These are phyloP conservation scores for Romanogobio albipinnatus DNA, from an alignment of 2,113 vertebrate genomes.

Conservation along the genomic window DNA sequence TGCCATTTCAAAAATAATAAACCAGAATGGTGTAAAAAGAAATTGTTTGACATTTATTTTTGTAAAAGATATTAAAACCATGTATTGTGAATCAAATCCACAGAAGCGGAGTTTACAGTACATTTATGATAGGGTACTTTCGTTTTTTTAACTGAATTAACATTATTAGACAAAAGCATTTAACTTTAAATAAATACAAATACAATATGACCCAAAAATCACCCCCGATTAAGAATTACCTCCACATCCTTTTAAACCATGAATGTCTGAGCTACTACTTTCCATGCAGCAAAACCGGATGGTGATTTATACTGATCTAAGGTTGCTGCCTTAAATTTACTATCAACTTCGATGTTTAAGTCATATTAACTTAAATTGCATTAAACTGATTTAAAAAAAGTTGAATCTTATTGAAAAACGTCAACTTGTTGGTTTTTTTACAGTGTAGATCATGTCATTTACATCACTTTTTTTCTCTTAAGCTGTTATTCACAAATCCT, in stretches of 20 bases:
- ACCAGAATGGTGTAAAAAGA: slow-evolving; percentile 17
- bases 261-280: not conserved
- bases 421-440: too few species aligned
- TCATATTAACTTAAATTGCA: too few species aligned
- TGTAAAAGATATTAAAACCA: not conserved
- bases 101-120: not conserved
- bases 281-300: not conserved
- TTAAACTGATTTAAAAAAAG: too few species aligned
- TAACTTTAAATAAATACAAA: slow-evolving; percentile 11
- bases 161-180: not conserved
- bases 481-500: not conserved
- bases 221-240: not conserved
- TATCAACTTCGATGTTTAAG: too few species aligned
- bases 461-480: not conserved
- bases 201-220: not conserved
- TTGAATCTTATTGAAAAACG: too few species aligned
- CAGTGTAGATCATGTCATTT: not conserved
- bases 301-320: not conserved
- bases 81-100: not conserved
- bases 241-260: not conserved
- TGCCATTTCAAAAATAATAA: slow-evolving; percentile 65
- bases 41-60: slow-evolving; percentile 13
- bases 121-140: not conserved
- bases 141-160: not conserved
- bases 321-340: too few species aligned